Evolutionary conservation across 2,888 invertebrate species (phyloP), one percentile per base, ranked within the genome.

Genomic region (Tineola bisselliella): DNA sequence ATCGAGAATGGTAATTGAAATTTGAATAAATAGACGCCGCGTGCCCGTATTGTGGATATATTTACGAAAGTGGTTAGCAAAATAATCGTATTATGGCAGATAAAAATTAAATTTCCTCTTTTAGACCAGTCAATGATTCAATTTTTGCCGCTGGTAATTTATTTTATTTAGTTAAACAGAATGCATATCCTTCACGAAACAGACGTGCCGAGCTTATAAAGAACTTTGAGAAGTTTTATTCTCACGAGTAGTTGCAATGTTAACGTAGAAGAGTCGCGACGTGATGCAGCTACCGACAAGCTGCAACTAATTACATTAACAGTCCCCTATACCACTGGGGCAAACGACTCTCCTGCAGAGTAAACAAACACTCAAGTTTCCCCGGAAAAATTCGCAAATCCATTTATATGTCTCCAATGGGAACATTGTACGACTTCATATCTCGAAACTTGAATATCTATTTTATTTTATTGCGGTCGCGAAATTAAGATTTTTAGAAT

Each of bases 321-420:
- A 76, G 75, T 73, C 74, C 69, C 70, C 61, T 33, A 33, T 30
- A 33, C 58, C 69, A 73, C 74, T 69, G 74, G 80, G 81, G 79
- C 76, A 82, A 83, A 84, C 84, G 78, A 79, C 78, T 80, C 79
- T 73, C 4, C 25, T 81, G 77, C 82, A 75, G 70, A 76, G 79
- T 79, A 84, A 84, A 84, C 83, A 86, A 79, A 70, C 74, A 75
- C 76, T 80, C 77, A 76, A 84, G 76, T 81, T 80, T 76, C 77
- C 75, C 71, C 73, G 78, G 78, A 82, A 84, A 84, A 54, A 54
- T 17, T 54, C 54, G 8, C 25, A 54, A 83, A 80, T 75, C 77
- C 76, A 81, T 79, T 82, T 81, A 83, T 79, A 77, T 68, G 78
- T 80, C 77, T 76, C 78, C 59, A 71, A 48, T n/a, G 77, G 78